phyloP scores from a whole-genome alignment of 2,888 invertebrate genomes.

The Eupeodes latifasciatus region DNA sequence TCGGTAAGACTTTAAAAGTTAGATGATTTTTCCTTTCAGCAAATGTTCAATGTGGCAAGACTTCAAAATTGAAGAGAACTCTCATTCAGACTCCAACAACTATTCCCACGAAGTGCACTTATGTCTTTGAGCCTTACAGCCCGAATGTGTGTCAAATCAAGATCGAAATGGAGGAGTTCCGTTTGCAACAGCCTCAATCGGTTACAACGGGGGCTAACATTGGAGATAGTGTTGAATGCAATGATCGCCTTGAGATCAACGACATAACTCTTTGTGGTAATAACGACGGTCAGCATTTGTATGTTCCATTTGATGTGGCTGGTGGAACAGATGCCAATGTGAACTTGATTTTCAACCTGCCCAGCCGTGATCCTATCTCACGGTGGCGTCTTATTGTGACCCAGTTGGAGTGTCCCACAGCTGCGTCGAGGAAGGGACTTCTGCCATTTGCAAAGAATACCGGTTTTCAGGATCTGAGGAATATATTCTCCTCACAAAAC shows the following conservation, averaged over 20 bases:
- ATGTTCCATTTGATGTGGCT: constrained; percentile 81
- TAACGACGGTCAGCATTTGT: constrained; percentile 87
- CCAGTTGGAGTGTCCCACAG: constrained; percentile 86
- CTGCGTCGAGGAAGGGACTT: constrained; percentile 69
- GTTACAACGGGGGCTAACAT: constrained; percentile 40
- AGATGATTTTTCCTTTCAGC: constrained; percentile 76
- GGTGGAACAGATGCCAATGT: constrained; percentile 79
- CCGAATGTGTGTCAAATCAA: constrained; percentile 82
- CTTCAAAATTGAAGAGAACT: constrained; percentile 81
- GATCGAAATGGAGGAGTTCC: constrained; percentile 81
- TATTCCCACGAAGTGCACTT: constrained; percentile 78
- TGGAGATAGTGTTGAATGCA: constrained; percentile 77
- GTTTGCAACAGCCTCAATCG: constrained; percentile 78
- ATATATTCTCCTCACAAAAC: constrained; percentile 79
- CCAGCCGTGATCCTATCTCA: constrained; percentile 80
- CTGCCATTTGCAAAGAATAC: constrained; percentile 78
- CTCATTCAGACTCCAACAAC: constrained; percentile 80
- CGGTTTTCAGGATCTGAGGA: constrained; percentile 80
- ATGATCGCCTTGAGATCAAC: constrained; percentile 80
- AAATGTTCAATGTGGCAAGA: constrained; percentile 80
- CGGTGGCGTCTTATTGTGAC: constrained; percentile 87
- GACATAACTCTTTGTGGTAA: constrained; percentile 85
- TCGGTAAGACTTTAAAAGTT: neutral
- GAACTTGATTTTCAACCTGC: constrained; percentile 85
- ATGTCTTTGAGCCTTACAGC: constrained; percentile 81